Base-by-base conservation (phyloP, 2,113 vertebrate genomes). In the Rissa tridactyla region DNA sequence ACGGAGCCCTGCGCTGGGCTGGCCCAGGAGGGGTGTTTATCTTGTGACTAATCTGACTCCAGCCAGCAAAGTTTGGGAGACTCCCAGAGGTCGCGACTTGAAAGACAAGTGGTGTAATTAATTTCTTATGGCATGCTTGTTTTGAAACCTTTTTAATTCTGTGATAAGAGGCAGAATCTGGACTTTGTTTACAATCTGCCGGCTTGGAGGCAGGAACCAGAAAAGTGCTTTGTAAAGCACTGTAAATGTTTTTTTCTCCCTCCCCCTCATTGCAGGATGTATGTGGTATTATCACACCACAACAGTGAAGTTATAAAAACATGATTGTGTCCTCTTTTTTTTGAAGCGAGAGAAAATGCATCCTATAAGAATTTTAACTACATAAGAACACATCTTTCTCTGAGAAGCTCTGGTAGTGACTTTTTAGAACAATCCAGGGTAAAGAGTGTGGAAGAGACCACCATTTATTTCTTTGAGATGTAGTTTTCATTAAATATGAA, bases 91-190 rank as follows among this genome's bases (percentile, higher is more conserved):
- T 96, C 15, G 2, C 1, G 70, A 90, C 84, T 90, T 86, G 69
- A 96, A 90, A 96, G 91, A 71, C 95, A 89, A 94, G 64, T 90
- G 94, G 34, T 89, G 81, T 95, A 90, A 96, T 95, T 87, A 85
- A 82, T 94, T 87, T 91, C 84, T 94, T 73, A 58, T 77, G 91
- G 78, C 73, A 54, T 51, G 4, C 66, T 89, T 94, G 87, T 91
- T 96, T 94, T 82, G 86, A 91, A 95, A 78, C 58, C 36, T 87
- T 89, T 61, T 92, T 73, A 91, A 91, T 95, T 95, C 89, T 7
- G 0, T 30, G 92, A 92, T 96, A 95, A 90, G 95, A 87, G 46
- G 58, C 78, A 82, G 82, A 93, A 91, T 95, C 58, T 77, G 82
- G 64, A 69, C 36, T 82, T 73, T 49, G 70, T 92, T 92, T 96